Conservation (phyloP, 2,113 vertebrate species). For the Amphiprion percula region DNA sequence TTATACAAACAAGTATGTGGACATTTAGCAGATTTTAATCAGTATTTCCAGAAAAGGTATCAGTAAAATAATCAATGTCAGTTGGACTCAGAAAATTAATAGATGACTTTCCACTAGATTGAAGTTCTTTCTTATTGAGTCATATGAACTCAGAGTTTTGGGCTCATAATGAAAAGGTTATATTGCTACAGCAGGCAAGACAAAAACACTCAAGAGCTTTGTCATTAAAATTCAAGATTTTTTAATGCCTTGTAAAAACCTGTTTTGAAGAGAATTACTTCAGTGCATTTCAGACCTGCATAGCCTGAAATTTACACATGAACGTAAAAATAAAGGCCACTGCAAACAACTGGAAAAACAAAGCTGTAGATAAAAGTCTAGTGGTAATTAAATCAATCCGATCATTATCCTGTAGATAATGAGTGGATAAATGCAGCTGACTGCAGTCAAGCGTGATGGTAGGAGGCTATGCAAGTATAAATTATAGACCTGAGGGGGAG, state of each 20-base stretch:
- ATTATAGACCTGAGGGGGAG: conserved; percentile 8
- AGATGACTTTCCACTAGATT: neutral
- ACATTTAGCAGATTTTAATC: too few relatives aligned
- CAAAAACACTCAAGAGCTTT: too few relatives aligned
- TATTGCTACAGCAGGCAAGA: too few relatives aligned
- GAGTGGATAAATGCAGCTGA: neutral
- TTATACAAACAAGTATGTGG: too few relatives aligned
- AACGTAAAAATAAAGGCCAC: neutral
- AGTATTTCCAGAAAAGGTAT: too few relatives aligned
- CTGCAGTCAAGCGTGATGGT: neutral
- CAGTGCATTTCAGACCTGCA: neutral
- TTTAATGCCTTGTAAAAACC: too few relatives aligned
- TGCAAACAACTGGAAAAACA: neutral
- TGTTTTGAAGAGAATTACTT: too few relatives aligned
- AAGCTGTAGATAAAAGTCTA: neutral
- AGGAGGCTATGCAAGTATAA: neutral
- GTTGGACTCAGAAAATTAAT: neutral
- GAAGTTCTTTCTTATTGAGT: neutral
- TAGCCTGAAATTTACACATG: neutral
- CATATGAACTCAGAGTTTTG: too few relatives aligned
- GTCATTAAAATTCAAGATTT: too few relatives aligned
- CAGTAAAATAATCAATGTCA: too few relatives aligned
- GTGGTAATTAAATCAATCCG: neutral
- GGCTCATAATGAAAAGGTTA: too few relatives aligned
- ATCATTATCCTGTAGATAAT: neutral